A percentile compares a stretch with the other conserved stretches of the same genome.
phyloP scores from a whole-genome alignment of 2,113 vertebrate genomes.

The Telmatochromis sp. region DNA sequence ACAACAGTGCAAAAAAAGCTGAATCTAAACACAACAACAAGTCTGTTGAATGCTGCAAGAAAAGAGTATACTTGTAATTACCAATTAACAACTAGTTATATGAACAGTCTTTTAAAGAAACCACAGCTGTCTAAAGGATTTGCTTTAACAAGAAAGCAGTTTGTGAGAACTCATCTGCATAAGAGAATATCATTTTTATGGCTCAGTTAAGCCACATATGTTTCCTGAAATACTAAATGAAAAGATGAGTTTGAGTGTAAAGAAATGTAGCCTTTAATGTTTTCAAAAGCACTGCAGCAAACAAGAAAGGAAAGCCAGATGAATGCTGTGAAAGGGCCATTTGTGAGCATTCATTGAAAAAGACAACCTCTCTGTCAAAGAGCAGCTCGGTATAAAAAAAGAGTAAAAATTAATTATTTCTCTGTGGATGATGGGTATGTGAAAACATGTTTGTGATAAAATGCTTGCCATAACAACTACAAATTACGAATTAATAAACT shows the following conservation, averaged over 20 bases:
- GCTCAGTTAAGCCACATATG: background rate
- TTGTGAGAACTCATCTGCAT: background rate
- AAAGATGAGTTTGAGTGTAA: background rate
- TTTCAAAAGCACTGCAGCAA: background rate
- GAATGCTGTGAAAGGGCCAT: background rate
- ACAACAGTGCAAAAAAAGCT: background rate
- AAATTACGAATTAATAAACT: background rate
- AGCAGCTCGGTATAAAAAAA: background rate
- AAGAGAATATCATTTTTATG: background rate
- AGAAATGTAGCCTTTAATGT: background rate
- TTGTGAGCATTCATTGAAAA: background rate
- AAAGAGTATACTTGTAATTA: background rate
- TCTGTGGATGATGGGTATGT: background rate
- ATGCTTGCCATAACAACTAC: background rate
- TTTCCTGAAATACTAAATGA: background rate
- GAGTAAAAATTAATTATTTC: background rate
- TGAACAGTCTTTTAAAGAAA: background rate
- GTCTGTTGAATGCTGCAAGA: background rate
- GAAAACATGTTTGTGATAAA: background rate
- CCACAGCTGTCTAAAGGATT: background rate
- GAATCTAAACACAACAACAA: background rate
- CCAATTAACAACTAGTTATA: background rate
- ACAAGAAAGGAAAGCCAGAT: background rate
- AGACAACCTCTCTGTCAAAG: background rate
- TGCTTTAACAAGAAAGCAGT: background rate